phyloP scores from a whole-genome alignment of 2,888 invertebrate genomes.

The Allygus modestus region DNA sequence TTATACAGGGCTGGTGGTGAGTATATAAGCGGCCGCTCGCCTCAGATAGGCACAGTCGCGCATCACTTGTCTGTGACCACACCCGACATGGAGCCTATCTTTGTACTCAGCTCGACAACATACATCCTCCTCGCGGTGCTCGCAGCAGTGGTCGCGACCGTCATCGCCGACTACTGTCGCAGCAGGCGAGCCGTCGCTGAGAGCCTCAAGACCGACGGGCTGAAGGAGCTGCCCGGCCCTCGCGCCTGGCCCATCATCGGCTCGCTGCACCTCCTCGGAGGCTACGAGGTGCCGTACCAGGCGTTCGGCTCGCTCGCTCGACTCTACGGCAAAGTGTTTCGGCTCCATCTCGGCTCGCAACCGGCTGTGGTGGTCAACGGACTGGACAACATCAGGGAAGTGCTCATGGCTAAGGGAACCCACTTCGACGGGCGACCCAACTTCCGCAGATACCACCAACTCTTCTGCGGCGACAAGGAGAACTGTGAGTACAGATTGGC shows the following conservation, averaged over 20 bases:
- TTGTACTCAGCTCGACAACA: slow-evolving; percentile 51
- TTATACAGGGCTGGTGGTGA: neutral
- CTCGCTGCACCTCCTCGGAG: slow-evolving; percentile 77
- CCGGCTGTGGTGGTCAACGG: slow-evolving; percentile 79
- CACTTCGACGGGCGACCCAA: slow-evolving; percentile 82
- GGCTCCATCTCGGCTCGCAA: slow-evolving; percentile 78
- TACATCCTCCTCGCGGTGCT: slow-evolving; percentile 37
- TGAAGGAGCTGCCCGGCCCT: slow-evolving; percentile 75
- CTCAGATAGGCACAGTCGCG: slow-evolving; percentile 22
- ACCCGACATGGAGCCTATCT: slow-evolving; percentile 51
- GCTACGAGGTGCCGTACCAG: slow-evolving; percentile 80
- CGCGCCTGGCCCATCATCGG: slow-evolving; percentile 78
- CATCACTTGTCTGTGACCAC: slow-evolving; percentile 15
- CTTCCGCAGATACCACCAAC: slow-evolving; percentile 79
- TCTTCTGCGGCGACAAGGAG: slow-evolving; percentile 82
- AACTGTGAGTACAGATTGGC: slow-evolving; percentile 82
- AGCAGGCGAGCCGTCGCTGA: neutral
- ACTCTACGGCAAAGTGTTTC: slow-evolving; percentile 78
- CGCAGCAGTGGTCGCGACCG: neutral
- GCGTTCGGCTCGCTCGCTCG: slow-evolving; percentile 77
- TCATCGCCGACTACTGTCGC: slow-evolving; percentile 42
- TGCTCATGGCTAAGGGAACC: slow-evolving; percentile 78
- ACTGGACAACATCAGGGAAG: slow-evolving; percentile 79
- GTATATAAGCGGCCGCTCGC: slow-evolving; percentile 6
- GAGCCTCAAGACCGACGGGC: neutral